Evolutionary conservation across 2,113 vertebrate genomes (phyloP), one percentile per base, ranked within the genome.

Genomic region (Thoracochromis brauschi): DNA sequence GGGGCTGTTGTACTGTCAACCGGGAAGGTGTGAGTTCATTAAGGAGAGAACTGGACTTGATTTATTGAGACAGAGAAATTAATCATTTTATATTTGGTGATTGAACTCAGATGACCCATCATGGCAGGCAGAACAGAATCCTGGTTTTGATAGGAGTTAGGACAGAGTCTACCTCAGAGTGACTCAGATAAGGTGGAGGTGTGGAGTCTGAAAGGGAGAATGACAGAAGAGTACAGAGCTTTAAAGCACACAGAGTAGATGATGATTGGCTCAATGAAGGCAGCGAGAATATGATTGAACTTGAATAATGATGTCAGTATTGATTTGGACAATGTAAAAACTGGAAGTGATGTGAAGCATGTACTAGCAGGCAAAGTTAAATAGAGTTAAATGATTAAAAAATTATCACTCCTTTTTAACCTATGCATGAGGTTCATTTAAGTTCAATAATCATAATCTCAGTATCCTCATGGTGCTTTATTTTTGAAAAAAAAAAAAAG

Each of bases 401-500:
- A 58, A 58, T 29, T 0, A 58, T 29, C 7, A 5, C 4, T 16
- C 26, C 0, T 31, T 58, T 58, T 31, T 58, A 58, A 31, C 0
- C 55, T 2, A 31, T 58, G 55, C 55, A 17, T 31, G 8, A 58
- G 26, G 13, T 3, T 58, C 2, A 58, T 58, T 58, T 58, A 5
- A 58, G 26, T 58, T 58, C 55, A 58, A 31, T 58, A 57, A 58
- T 58, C 0, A 5, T 58, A 9, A 29, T 58, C 55, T 58, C 55
- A 57, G 55, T 29, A 16, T 58, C 55, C 55, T 58, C 26, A 58
- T 0, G 13, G 24, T 29, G 55, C 24, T 57, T 29, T 57, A 57
- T 57, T 26, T 26, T 54, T 0, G 5, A 0, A 0, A 5, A 9
- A 19, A 9, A 5, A 51, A 54, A 21, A 49, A 54, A 53, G 9